A percentile compares a stretch with the other conserved stretches of the same genome.
Conservation (phyloP, 1,140 invertebrate species). For the Drosophila ogumai region DNA sequence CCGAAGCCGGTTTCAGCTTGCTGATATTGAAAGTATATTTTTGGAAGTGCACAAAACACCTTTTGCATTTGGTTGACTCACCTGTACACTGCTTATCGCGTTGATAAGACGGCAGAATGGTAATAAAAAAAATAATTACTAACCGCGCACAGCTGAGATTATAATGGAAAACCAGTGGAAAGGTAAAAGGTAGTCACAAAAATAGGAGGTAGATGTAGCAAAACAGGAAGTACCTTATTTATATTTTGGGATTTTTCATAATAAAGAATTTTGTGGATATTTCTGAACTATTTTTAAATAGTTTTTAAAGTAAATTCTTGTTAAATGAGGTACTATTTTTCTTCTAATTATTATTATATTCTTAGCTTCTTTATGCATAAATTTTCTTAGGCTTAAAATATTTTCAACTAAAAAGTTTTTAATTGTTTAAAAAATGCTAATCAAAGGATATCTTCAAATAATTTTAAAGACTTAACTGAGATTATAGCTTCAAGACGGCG, state of each 20-base stretch:
- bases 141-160: constrained; percentile 13
- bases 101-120: constrained; percentile 14
- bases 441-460: neutral
- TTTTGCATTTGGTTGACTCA: constrained; percentile 26
- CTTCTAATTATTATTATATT: neutral
- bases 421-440: neutral
- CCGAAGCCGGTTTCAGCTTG: neutral
- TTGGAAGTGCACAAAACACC: constrained; percentile 14
- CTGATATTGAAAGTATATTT: constrained; percentile 19
- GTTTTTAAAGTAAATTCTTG: neutral
- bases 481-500: constrained; percentile 5
- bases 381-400: neutral
- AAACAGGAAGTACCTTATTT: neutral
- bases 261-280: neutral
- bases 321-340: neutral
- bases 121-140: constrained; percentile 31
- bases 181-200: neutral
- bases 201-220: neutral
- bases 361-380: neutral
- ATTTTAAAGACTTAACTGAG: neutral
- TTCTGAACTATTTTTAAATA: neutral
- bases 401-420: neutral
- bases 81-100: constrained; percentile 6
- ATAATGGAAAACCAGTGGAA: neutral
- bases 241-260: no score